Evolutionary conservation across 2,113 vertebrate genomes (phyloP).

Genomic region (Lophochroa leadbeateri): DNA sequence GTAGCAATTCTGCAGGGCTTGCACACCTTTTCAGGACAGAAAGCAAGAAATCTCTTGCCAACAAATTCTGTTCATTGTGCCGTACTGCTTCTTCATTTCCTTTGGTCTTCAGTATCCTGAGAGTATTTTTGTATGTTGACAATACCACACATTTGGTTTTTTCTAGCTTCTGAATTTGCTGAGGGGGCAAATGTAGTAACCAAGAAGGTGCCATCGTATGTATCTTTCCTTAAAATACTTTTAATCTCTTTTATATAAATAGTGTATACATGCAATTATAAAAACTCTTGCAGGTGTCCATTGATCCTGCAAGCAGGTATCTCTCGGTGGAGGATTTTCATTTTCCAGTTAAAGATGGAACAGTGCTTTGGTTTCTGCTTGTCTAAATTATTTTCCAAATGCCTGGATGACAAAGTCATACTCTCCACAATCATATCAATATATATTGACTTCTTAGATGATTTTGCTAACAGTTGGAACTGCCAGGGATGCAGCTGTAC

Average conservation of each 20-base stretch:
- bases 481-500: neutral
- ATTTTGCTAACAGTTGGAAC: constrained; percentile 19
- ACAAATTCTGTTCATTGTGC: neutral
- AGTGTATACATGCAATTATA: neutral
- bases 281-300: neutral
- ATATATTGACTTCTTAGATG: constrained; percentile 33
- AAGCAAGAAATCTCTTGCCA: neutral
- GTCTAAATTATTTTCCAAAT: constrained; percentile 43
- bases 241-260: neutral
- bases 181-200: neutral
- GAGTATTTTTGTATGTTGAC: neutral
- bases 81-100: neutral
- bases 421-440: constrained; percentile 42
- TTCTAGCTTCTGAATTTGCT: neutral
- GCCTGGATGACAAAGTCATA: neutral
- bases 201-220: neutral
- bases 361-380: constrained; percentile 3
- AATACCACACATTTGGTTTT: neutral
- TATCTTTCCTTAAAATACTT: neutral
- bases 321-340: neutral
- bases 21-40: neutral
- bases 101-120: neutral
- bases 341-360: neutral
- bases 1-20: neutral
- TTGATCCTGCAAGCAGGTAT: neutral